Conservation (phyloP, 2,888 invertebrate genomes). For the Colostygia pectinataria region DNA sequence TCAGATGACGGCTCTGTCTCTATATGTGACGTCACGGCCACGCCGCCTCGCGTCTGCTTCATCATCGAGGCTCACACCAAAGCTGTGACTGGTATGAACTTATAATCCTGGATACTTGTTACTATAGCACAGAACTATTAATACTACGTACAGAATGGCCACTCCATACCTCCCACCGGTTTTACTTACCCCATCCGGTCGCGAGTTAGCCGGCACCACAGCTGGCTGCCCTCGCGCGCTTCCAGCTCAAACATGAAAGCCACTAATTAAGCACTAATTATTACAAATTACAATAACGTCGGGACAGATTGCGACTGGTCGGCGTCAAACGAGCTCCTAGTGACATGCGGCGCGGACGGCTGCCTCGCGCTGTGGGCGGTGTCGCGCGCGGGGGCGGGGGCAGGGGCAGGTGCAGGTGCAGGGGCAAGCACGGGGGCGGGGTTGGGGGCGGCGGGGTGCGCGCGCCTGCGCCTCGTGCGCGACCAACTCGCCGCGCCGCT, state of each 20-base stretch:
- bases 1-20: conserved; percentile 91
- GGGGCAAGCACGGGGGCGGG: too few relatives aligned
- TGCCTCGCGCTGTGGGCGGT: conserved; percentile 89
- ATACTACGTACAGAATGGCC: too few relatives aligned
- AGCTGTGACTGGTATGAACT: conserved; percentile 87
- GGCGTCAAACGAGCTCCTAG: conserved; percentile 91
- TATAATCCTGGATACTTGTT: too few relatives aligned
- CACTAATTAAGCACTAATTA: too few relatives aligned
- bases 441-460: conserved; percentile 86
- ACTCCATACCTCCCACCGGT: too few relatives aligned
- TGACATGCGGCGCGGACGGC: conserved; percentile 89
- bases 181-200: too few relatives aligned
- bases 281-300: neutral
- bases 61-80: conserved; percentile 89
- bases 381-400: too few relatives aligned
- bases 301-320: conserved; percentile 90
- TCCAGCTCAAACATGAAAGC: too few relatives aligned
- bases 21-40: conserved; percentile 89
- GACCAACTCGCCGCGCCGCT: conserved; percentile 86
- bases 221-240: too few relatives aligned
- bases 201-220: too few relatives aligned
- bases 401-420: too few relatives aligned
- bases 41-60: conserved; percentile 87
- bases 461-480: conserved; percentile 85
- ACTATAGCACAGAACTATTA: too few relatives aligned